These are phyloP conservation scores for Microcebus murinus DNA, from an alignment of 2,113 vertebrate species.

Conservation along the genomic window DNA sequence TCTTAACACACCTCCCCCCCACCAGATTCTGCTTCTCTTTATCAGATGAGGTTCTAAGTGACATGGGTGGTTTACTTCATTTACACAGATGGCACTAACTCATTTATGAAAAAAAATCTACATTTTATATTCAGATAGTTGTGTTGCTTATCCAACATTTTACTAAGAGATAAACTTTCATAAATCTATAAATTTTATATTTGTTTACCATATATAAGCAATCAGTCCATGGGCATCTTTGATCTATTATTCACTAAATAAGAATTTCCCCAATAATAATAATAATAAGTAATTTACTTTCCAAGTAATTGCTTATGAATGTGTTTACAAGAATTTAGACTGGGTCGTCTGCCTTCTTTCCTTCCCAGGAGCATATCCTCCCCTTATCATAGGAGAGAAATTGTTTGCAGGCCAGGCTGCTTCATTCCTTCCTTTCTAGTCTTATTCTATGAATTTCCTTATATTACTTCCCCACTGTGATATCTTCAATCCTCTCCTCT, in stretches of 20 bases:
- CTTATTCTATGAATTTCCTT: background rate
- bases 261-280: background rate
- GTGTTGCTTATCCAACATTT: background rate
- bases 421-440: background rate
- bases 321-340: background rate
- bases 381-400: background rate
- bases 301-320: background rate
- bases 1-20: background rate
- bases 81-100: background rate
- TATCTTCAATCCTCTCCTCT: background rate
- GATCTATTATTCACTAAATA: background rate
- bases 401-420: background rate
- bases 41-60: background rate
- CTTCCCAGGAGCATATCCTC: background rate
- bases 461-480: background rate
- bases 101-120: background rate
- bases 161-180: background rate
- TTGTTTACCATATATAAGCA: background rate
- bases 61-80: background rate
- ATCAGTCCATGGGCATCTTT: background rate
- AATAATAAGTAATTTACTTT: background rate
- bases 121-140: background rate
- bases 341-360: background rate
- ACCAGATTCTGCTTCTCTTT: background rate
- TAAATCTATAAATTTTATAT: background rate